Percentiles rank a stretch among this genome's conserved stretches.
Conservation (phyloP, 2,888 invertebrate genomes). For the Bembecia ichneumoniformis region DNA sequence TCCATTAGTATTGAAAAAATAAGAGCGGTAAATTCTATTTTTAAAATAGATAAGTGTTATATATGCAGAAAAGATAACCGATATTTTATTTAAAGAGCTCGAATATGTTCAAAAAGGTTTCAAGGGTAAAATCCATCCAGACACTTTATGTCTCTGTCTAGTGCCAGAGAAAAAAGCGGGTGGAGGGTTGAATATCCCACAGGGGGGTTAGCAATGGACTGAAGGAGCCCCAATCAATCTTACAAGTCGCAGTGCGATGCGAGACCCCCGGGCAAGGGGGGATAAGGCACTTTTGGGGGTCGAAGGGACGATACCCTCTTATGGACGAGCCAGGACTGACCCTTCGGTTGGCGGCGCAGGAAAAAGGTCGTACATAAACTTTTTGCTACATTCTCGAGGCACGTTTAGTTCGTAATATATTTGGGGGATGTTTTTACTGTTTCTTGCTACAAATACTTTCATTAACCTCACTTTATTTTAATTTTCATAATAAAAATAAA, state of each 20-base stretch:
- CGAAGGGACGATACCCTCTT: slow-evolving; percentile 68
- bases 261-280: slow-evolving; percentile 20
- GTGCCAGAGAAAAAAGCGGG: slow-evolving; percentile 58
- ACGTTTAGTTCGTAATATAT: neutral
- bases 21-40: too few relatives aligned
- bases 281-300: slow-evolving; percentile 46
- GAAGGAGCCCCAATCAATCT: slow-evolving; percentile 74
- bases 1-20: neutral
- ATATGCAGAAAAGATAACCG: neutral
- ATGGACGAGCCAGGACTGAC: slow-evolving; percentile 57
- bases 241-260: slow-evolving; percentile 64
- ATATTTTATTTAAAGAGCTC: neutral
- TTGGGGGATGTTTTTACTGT: neutral
- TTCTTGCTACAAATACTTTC: too few relatives aligned
- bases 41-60: too few relatives aligned
- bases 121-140: slow-evolving; percentile 30
- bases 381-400: slow-evolving; percentile 28
- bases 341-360: slow-evolving; percentile 45
- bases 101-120: neutral
- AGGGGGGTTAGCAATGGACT: slow-evolving; percentile 67
- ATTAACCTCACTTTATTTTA: too few relatives aligned
- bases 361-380: slow-evolving; percentile 57
- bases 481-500: too few relatives aligned
- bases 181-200: slow-evolving; percentile 64
- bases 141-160: slow-evolving; percentile 34